Base-by-base conservation (phyloP, 2,888 invertebrate genomes). In the Apodemia hepburni region DNA sequence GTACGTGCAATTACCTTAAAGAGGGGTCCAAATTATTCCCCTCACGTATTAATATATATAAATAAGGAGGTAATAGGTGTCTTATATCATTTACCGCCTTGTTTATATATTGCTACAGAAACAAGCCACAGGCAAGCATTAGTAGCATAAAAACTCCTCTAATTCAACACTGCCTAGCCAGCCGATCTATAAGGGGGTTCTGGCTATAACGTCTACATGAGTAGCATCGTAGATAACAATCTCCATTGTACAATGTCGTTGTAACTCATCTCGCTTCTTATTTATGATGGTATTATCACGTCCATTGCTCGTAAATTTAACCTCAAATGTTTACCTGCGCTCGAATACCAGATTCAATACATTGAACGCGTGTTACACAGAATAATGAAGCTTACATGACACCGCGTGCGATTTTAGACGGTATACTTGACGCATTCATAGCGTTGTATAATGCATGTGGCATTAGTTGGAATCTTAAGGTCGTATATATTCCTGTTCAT, bases 221-320 rank as follows among this genome's bases (percentile, higher is more conserved):
- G 54, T 42, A 17, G 33, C 42, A 29, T 51, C 38, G 61, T 59
- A 68, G 65, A 69, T 71, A 74, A 75, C 76, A 70, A 76, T 73
- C 71, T 68, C 73, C 71, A 74, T 76, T 76, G 76, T 76, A 59
- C 47, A 62, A 64, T 66, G 69, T 68, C 68, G 70, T 60, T 70
- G 71, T 74, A 70, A 70, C 73, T 74, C 73, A 73, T 73, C 66
- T 70, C 51, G 67, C 65, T 60, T 61, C 61, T 72, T 79, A 80
- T 81, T 81, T 81, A 81, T 79, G 67, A 71, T 64, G 64, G 75
- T 68, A 77, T 79, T 79, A 80, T 79, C 74, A 77, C 75, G 74
- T 69, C 67, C 68, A 65, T 60, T 60, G 67, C 66, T 70, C 68
- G 68, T 71, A 72, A 71, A 57, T 57, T n/a, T 17, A 47, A 29